These are phyloP conservation scores for Mayetiola destructor DNA, from an alignment of 2,888 invertebrate genomes.

Conservation along the genomic window DNA sequence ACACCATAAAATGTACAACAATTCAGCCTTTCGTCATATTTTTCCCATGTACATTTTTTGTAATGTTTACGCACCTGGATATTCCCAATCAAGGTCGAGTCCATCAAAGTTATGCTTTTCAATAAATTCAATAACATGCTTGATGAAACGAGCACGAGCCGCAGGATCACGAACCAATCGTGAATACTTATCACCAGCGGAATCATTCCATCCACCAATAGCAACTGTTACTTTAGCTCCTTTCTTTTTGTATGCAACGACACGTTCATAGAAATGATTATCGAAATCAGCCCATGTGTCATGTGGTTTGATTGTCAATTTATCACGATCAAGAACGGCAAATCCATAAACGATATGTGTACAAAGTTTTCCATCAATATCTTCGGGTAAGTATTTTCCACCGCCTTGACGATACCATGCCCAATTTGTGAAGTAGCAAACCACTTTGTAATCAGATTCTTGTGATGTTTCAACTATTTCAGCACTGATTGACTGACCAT, in stretches of 20 bases:
- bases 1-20: too few species aligned
- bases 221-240: conserved; percentile 73
- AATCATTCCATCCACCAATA: conserved; percentile 92
- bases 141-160: conserved; percentile 56
- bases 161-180: conserved; percentile 58
- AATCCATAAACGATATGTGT: conserved; percentile 88
- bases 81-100: conserved; percentile 82
- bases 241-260: conserved; percentile 53
- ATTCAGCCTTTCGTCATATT: not conserved
- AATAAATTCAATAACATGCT: conserved; percentile 61
- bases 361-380: conserved; percentile 73
- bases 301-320: conserved; percentile 64
- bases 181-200: conserved; percentile 78
- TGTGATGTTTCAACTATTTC: conserved; percentile 14
- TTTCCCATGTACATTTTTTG: not conserved
- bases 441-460: conserved; percentile 50
- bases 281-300: conserved; percentile 82
- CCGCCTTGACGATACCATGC: conserved; percentile 79
- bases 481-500: conserved; percentile 6
- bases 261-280: conserved; percentile 82
- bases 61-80: not conserved
- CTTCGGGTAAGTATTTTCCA: conserved; percentile 66
- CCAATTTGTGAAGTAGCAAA: conserved; percentile 90
- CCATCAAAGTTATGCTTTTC: conserved; percentile 75
- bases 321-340: conserved; percentile 65